A percentile compares a stretch with the other conserved stretches of the same genome.
Conservation (phyloP, 2,888 invertebrate genomes). For the Orgyia antiqua region DNA sequence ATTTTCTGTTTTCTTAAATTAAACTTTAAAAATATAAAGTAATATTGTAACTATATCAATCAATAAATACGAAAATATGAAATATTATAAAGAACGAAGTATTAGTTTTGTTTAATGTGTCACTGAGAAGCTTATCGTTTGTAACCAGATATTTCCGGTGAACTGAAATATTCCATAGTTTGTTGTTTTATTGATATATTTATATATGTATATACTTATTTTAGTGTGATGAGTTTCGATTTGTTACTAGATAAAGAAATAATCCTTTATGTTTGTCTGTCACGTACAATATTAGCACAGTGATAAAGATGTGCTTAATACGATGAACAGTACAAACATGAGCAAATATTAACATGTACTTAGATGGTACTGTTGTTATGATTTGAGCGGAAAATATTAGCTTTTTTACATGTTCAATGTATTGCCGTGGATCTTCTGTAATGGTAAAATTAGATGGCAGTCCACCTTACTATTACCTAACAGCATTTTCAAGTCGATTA, state of each 20-base stretch:
- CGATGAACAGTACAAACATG: constrained; percentile 41
- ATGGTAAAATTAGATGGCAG: too few relatives aligned
- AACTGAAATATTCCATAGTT: constrained; percentile 13
- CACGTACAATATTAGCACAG: constrained; percentile 32
- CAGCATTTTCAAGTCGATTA: too few relatives aligned
- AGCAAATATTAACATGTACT: constrained; percentile 44
- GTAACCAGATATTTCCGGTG: constrained; percentile 10
- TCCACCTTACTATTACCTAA: too few relatives aligned
- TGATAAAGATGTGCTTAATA: constrained; percentile 56
- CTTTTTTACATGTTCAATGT: too few relatives aligned
- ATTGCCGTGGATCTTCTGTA: too few relatives aligned
- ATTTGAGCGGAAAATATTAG: too few relatives aligned
- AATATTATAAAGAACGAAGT: constrained; percentile 16
- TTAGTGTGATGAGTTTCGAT: too few relatives aligned
- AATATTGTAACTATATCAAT: too few relatives aligned
- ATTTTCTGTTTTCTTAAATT: too few relatives aligned
- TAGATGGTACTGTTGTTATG: too few relatives aligned
- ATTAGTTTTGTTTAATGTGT: background rate
- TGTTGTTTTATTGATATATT: constrained; percentile 1
- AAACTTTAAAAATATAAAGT: too few relatives aligned
- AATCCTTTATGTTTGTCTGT: constrained; percentile 28
- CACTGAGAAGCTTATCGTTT: constrained; percentile 5
- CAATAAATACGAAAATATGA: too few relatives aligned
- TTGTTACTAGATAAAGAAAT: constrained; percentile 11
- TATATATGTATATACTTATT: background rate